Percentiles rank a stretch among this genome's conserved stretches.
These are phyloP conservation scores for Acleris literana DNA, from an alignment of 2,888 invertebrate genomes.

Conservation along the genomic window DNA sequence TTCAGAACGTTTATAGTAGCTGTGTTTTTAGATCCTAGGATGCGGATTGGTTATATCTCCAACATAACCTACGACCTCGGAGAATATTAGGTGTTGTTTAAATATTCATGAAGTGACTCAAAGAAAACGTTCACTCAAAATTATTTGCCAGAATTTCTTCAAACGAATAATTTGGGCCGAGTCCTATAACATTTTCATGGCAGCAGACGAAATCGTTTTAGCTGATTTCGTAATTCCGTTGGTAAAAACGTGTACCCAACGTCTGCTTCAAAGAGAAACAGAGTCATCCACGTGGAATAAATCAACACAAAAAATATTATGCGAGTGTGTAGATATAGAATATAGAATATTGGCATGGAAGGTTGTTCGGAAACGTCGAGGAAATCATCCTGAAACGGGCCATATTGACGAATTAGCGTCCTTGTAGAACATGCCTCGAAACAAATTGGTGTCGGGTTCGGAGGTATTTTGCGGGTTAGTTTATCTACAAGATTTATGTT, in stretches of 20 bases:
- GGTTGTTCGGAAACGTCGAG: constrained; percentile 13
- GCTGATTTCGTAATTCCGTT: constrained; percentile 39
- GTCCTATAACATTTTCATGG: constrained; percentile 41
- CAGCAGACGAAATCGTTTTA: constrained; percentile 49
- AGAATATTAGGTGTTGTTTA: constrained; percentile 32
- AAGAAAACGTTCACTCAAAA: constrained; percentile 38
- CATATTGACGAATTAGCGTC: not conserved
- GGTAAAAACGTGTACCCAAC: constrained; percentile 46
- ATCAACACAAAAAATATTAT: constrained; percentile 74
- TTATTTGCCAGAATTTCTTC: constrained; percentile 40
- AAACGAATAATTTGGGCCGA: constrained; percentile 43
- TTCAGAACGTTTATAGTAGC: too few species aligned
- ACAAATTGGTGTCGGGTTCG: constrained; percentile 3
- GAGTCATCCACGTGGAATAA: constrained; percentile 67
- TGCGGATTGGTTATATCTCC: constrained; percentile 17
- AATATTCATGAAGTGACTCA: constrained; percentile 34
- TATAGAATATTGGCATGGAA: constrained; percentile 53
- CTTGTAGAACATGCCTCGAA: not conserved
- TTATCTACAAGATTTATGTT: too few species aligned
- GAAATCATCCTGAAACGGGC: constrained; percentile 1
- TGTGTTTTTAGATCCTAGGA: not conserved
- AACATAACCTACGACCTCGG: constrained; percentile 7
- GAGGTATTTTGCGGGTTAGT: too few species aligned
- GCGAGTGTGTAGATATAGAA: constrained; percentile 64
- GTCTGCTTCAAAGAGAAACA: constrained; percentile 62